Evolutionary conservation across 2,888 invertebrate species (phyloP), one percentile per base, ranked within the genome.

Genomic region (Nephrotoma guestfalica): DNA sequence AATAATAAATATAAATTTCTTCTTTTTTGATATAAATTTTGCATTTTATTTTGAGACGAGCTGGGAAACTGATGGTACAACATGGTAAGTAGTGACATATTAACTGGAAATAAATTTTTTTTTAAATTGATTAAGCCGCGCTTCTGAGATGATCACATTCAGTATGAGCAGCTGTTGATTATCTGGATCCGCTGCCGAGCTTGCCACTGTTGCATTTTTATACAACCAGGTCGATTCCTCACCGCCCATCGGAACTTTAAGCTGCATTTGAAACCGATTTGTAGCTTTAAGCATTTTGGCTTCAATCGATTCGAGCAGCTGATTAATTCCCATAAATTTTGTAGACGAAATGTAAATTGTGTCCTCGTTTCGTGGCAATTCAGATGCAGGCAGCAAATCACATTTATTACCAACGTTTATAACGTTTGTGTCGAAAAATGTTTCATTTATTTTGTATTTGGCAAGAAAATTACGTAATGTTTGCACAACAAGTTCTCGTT

Each of bases 361-460:
- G 41, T 90, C 88, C 43, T 90, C 88, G 1, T 89, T 11, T 9
- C 71, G 15, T 15, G 13, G 42, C 2, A 30, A 88, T 41, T 90
- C 83, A 30, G 11, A 83, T 6, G 9, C 11, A 6, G 7, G 88
- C 2, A 93, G 87, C 71, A 94, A 90, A 91, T 96, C 96, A 87
- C 93, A 92, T 91, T 97, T 97, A 91, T 97, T 97, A 86, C 94
- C 95, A 45, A 96, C 95, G 88, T 94, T 93, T 40, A 96, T 93
- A 86, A 96, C 92, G 87, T 41, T 88, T 86, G 42, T 71, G 45
- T 18, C 47, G 11, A 1, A 86, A 87, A 9, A 89, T 88, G 86
- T 92, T 47, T 90, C 86, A 2, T 92, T 89, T 41, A 93, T 89
- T 86, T 91, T 90, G 45, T 90, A 88, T 87, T 91, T 90, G n/a